A percentile compares a stretch with the other conserved stretches of the same genome.
phyloP scores from a whole-genome alignment of 1,140 invertebrate species.

The Pararge aegeria region DNA sequence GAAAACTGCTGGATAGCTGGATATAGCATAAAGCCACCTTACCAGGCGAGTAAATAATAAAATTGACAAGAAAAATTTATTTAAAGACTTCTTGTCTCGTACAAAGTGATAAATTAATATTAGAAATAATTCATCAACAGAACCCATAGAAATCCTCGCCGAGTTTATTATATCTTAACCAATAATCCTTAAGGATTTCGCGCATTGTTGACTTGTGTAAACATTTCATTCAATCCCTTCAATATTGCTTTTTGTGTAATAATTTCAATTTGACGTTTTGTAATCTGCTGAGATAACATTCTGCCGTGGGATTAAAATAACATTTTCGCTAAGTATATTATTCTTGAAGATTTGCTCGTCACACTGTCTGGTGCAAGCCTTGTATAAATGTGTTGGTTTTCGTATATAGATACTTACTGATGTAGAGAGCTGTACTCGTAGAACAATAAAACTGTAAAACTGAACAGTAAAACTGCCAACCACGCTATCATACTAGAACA shows the following conservation, averaged over 20 bases:
- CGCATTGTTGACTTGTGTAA: conserved; percentile 38
- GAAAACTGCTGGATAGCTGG: no score
- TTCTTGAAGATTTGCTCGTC: conserved; percentile 3
- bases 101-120: not conserved
- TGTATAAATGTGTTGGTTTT: no score
- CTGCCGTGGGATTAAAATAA: conserved; percentile 9
- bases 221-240: conserved; percentile 29
- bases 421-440: no score
- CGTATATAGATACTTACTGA: no score
- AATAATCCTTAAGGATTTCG: conserved; percentile 32
- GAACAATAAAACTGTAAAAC: no score
- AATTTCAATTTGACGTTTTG: conserved; percentile 22
- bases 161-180: conserved; percentile 15
- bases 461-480: no score
- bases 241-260: conserved; percentile 20
- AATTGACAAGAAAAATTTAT: no score
- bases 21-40: no score
- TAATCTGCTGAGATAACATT: conserved; percentile 23
- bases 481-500: no score
- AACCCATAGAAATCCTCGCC: conserved; percentile 18
- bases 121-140: conserved; percentile 11
- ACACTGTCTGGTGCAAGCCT: not conserved
- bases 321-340: not conserved
- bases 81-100: no score
- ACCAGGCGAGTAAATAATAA: no score